Conservation (phyloP, 2,797 vertebrate genomes). For the Aldrovandia affinis region DNA sequence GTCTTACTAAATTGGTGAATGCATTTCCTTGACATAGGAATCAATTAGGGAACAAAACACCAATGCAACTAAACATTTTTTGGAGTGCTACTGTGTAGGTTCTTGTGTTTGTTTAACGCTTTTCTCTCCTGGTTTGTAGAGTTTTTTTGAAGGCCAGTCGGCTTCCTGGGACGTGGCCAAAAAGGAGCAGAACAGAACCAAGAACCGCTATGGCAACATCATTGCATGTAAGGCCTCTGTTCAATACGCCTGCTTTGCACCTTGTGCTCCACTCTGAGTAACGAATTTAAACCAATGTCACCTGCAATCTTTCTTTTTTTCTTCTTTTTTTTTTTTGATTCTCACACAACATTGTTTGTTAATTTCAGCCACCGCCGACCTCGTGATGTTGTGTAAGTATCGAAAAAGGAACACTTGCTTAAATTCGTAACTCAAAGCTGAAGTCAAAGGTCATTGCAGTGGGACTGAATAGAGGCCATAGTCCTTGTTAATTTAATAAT, state of each 20-base stretch:
- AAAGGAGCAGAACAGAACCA: slow-evolving; percentile 98
- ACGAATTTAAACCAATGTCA: slow-evolving; percentile 20
- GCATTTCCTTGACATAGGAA: too few species aligned
- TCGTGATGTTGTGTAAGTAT: slow-evolving; percentile 24
- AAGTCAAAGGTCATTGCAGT: background rate
- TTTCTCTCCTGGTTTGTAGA: slow-evolving; percentile 75
- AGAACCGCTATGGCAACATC: slow-evolving; percentile 99
- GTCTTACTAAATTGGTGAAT: too few species aligned
- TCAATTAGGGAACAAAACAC: too few species aligned
- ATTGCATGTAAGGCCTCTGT: slow-evolving; percentile 91
- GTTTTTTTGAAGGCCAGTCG: slow-evolving; percentile 99
- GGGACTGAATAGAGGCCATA: background rate
- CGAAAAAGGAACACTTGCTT: slow-evolving; percentile 16
- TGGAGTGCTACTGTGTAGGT: background rate
- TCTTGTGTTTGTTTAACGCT: background rate
- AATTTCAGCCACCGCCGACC: slow-evolving; percentile 20
- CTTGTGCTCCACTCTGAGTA: background rate
- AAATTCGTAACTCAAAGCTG: slow-evolving; percentile 9
- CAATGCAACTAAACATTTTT: too few species aligned
- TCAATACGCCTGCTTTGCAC: background rate
- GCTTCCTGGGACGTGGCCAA: slow-evolving; percentile 99
- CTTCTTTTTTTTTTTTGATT: slow-evolving; percentile 8
- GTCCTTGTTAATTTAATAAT: too few species aligned
- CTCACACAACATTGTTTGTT: slow-evolving; percentile 19
- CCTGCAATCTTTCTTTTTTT: background rate